Conservation (phyloP, 2,797 vertebrate genomes). For the Phoebastria nigripes region DNA sequence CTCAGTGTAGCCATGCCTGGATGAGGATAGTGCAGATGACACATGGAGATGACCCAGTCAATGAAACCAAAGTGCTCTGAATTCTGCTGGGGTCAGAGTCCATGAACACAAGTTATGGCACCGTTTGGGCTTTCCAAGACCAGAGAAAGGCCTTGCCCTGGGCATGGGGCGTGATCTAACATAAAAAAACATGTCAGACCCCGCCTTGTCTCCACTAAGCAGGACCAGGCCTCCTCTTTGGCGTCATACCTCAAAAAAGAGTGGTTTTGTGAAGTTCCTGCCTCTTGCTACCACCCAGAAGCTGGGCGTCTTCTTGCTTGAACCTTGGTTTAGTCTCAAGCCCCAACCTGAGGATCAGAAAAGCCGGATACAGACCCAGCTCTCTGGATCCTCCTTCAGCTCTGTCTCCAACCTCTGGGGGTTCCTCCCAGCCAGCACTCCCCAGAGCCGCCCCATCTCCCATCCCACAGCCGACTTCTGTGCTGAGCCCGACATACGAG, state of each 20-base stretch:
- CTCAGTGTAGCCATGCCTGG: background rate
- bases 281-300: background rate
- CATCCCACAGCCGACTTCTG: fast-evolving
- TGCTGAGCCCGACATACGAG: fast-evolving
- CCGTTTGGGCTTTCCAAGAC: background rate
- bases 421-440: background rate
- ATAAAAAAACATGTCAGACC: background rate
- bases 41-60: background rate
- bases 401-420: background rate
- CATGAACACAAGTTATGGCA: background rate
- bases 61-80: background rate
- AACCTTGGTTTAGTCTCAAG: background rate
- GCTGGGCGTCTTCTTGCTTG: background rate
- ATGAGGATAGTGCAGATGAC: background rate
- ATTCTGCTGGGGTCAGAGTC: background rate
- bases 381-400: background rate
- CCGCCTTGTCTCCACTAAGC: background rate
- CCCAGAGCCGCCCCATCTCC: background rate
- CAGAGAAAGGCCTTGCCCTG: background rate
- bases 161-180: background rate
- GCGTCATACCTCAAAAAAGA: background rate
- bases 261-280: background rate
- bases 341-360: background rate
- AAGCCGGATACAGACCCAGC: background rate
- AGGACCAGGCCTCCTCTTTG: background rate